These are phyloP conservation scores for Porites rus DNA, from an alignment of 92 coral and sea anemone genomes.

Conservation along the genomic window DNA sequence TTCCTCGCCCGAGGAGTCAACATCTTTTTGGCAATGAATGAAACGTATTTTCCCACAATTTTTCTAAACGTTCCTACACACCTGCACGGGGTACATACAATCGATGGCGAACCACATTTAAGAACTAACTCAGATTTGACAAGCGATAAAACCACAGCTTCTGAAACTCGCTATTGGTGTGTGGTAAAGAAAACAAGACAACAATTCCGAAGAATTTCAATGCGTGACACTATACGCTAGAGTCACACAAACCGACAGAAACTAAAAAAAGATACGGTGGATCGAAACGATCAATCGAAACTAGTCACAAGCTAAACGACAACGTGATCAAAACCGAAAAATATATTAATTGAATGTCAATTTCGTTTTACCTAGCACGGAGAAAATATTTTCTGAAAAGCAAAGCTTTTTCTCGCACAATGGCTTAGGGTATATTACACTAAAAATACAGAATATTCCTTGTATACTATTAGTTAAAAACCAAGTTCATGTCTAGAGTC, in stretches of 20 bases:
- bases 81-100: constrained; percentile 7
- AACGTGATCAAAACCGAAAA: neutral
- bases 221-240: neutral
- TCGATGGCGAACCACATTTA: constrained; percentile 10
- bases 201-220: neutral
- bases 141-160: constrained; percentile 4
- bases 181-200: neutral
- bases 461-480: neutral
- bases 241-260: neutral
- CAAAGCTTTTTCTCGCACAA: too few relatives aligned
- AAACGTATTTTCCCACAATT: neutral
- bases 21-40: neutral
- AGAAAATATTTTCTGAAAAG: too few relatives aligned
- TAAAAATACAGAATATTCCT: neutral
- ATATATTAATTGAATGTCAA: too few relatives aligned
- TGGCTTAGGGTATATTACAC: too few relatives aligned
- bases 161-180: neutral
- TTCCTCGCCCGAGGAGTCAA: too few relatives aligned
- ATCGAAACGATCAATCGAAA: neutral
- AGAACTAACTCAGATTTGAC: neutral
- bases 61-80: neutral
- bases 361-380: too few relatives aligned
- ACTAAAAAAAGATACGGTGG: neutral
- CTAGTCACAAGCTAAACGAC: neutral
- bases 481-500: neutral